These are phyloP conservation scores for Bombus waltoni DNA, from an alignment of 1,140 invertebrate genomes.

Conservation along the genomic window DNA sequence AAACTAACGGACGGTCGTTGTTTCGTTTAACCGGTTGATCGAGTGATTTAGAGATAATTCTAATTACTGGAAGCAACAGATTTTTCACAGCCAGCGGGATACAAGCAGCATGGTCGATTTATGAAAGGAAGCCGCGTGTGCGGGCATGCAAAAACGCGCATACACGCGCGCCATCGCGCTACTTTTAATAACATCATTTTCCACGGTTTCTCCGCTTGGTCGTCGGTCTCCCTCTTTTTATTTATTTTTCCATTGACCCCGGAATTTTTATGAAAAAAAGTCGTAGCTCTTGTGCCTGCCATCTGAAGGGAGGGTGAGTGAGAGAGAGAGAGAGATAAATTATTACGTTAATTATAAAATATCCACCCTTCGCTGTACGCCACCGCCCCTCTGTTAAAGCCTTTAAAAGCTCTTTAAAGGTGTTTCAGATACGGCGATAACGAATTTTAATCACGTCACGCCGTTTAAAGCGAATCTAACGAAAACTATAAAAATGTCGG, in stretches of 20 bases:
- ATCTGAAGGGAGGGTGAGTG: not conserved
- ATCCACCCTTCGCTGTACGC: slow-evolving; percentile 46
- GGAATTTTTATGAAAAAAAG: slow-evolving; percentile 74
- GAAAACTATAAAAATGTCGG: slow-evolving; percentile 25
- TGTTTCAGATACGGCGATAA: slow-evolving; percentile 18
- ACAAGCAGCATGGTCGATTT: not conserved
- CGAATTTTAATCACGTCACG: slow-evolving; percentile 28
- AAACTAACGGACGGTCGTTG: not conserved
- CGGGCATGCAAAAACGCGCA: not conserved
- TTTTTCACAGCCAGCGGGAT: not conserved
- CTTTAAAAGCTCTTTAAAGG: slow-evolving; percentile 16
- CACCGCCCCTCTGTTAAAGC: not conserved
- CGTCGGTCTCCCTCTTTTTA: slow-evolving; percentile 52
- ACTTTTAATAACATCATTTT: slow-evolving; percentile 67
- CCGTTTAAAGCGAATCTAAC: not conserved
- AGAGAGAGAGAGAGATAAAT: slow-evolving; percentile 62
- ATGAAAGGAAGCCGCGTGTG: not conserved
- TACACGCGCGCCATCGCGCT: not conserved
- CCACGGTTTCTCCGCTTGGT: not conserved
- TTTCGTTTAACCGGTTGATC: not conserved
- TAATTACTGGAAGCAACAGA: not conserved
- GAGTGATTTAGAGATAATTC: not conserved
- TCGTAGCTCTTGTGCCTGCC: slow-evolving; percentile 54
- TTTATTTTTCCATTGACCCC: slow-evolving; percentile 65
- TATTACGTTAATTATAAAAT: slow-evolving; percentile 78